phyloP scores from a whole-genome alignment of 2,113 vertebrate species.

The Paedocypris sp. region DNA sequence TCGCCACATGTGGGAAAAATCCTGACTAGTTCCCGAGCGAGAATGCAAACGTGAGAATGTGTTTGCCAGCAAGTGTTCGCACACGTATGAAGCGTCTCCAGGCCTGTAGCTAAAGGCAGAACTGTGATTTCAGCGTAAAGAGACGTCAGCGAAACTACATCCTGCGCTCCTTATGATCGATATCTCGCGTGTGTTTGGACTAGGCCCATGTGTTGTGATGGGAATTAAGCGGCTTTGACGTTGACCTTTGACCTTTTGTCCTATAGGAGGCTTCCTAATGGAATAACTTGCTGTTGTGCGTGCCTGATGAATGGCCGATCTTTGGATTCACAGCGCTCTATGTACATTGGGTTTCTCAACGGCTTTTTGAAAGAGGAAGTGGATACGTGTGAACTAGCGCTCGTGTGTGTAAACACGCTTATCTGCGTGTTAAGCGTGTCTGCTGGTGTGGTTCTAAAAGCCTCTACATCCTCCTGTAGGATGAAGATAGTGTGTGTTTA shows the following conservation, averaged over 20 bases:
- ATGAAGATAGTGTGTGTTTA: neutral
- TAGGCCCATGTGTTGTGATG: slow-evolving; percentile 6
- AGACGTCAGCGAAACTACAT: too few species aligned
- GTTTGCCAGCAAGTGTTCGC: too few species aligned
- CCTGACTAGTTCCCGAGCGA: too few species aligned
- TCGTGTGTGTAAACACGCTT: neutral
- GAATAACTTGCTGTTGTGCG: slow-evolving; percentile 3
- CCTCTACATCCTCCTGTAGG: neutral
- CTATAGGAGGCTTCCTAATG: neutral
- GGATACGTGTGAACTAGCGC: neutral
- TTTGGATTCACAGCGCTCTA: slow-evolving; percentile 4
- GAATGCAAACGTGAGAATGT: too few species aligned
- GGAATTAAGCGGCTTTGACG: slow-evolving; percentile 14
- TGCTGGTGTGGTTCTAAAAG: neutral
- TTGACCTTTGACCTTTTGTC: slow-evolving; percentile 5
- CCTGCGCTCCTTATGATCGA: too few species aligned
- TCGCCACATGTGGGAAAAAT: too few species aligned
- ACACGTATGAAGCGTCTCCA: too few species aligned
- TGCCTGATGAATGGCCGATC: slow-evolving; percentile 13
- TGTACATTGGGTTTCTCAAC: slow-evolving; percentile 19
- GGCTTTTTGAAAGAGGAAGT: slow-evolving; percentile 3
- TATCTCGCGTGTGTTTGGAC: slow-evolving; percentile 8
- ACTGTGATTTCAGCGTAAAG: too few species aligned
- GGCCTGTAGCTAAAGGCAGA: too few species aligned
- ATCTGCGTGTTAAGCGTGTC: neutral